phyloP scores from a whole-genome alignment of 2,113 vertebrate species.

The Vulpes ferrilata region DNA sequence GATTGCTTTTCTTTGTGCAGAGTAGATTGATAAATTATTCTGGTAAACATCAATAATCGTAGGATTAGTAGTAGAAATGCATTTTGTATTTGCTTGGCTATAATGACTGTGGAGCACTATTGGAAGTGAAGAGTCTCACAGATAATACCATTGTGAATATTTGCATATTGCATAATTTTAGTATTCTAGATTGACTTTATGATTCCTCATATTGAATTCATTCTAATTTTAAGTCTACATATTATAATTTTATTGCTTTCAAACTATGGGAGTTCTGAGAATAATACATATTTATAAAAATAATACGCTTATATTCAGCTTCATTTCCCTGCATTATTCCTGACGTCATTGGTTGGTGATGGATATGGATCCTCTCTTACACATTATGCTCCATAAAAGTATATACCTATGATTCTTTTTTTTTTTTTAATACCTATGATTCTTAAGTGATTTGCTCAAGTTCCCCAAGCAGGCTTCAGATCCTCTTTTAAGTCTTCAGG shows the following conservation, averaged over 20 bases:
- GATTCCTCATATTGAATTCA: background rate
- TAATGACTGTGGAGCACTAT: background rate
- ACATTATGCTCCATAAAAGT: background rate
- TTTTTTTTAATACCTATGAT: background rate
- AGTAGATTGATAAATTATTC: background rate
- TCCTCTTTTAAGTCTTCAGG: background rate
- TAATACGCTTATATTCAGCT: background rate
- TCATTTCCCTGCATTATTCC: background rate
- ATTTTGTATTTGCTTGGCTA: background rate
- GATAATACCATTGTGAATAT: background rate
- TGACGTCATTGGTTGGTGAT: background rate
- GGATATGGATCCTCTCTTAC: background rate
- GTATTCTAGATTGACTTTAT: slow-evolving; percentile 6
- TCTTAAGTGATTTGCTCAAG: background rate
- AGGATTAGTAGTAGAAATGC: background rate
- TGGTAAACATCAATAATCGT: background rate
- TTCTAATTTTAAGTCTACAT: background rate
- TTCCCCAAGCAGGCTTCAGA: background rate
- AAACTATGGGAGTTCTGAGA: background rate
- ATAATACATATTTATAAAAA: background rate
- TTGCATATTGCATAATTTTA: slow-evolving; percentile 11
- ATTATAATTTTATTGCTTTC: background rate
- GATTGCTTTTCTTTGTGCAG: background rate
- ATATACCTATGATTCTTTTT: background rate
- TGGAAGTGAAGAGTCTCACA: background rate